These are phyloP conservation scores for Platysteira castanea DNA, from an alignment of 2,113 vertebrate species.

Conservation along the genomic window DNA sequence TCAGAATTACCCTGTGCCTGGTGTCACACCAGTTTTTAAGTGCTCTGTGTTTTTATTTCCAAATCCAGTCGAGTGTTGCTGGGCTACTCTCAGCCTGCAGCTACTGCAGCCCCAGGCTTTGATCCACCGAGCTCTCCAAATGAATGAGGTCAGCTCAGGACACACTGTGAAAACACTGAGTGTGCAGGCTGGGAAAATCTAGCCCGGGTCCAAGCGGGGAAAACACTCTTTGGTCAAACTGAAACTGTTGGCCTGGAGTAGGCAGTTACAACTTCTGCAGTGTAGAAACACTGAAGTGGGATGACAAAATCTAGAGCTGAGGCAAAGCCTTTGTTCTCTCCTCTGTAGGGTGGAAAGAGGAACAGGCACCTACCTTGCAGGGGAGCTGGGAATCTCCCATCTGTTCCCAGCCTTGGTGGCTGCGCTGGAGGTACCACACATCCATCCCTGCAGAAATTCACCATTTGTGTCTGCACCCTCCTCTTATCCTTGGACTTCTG, in stretches of 20 bases:
- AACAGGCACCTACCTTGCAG: not conserved
- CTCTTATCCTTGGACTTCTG: not conserved
- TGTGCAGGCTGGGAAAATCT: not conserved
- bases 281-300: not conserved
- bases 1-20: not conserved
- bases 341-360: not conserved
- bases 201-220: not conserved
- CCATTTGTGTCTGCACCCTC: not conserved
- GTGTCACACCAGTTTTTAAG: not conserved
- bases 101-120: not conserved
- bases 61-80: not conserved
- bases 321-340: constrained; percentile 14
- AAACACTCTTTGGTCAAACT: not conserved
- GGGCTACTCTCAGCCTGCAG: not conserved
- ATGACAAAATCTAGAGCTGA: not conserved
- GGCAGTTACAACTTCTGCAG: not conserved
- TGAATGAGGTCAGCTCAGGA: not conserved
- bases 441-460: not conserved
- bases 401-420: not conserved
- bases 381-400: not conserved
- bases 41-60: not conserved
- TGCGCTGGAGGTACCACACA: not conserved
- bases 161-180: not conserved
- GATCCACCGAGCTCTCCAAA: not conserved
- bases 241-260: not conserved